Base-by-base conservation (phyloP, 2,113 vertebrate genomes). In the Sapajus apella region DNA sequence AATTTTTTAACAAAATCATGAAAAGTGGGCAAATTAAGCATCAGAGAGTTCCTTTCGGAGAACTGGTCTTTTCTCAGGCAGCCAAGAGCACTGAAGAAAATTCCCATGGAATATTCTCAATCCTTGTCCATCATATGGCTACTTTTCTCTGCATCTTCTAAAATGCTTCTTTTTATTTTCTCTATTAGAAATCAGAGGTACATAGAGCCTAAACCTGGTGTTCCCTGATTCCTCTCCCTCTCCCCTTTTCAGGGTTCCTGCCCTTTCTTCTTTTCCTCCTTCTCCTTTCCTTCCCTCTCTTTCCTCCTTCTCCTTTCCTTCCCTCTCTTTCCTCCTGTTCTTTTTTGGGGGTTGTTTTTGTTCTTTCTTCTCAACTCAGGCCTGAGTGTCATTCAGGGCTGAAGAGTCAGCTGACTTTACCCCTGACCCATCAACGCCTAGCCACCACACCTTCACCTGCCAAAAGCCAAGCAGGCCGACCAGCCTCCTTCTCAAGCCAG, bases 101-200 rank as follows among this genome's bases (percentile, higher is more conserved):
- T 35, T 5, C 25, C 76, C 32, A 17, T 0, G 11, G 61, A 27
- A 0, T 3, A 5, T 2, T 1, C 20, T 20, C 5, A 1, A 4
- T 27, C 47, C 23, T 40, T 25, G 50, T 61, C 43, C 40, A 30
- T 43, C 56, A 16, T 9, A 43, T 12, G 37, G n/a, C 68, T 32
- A n/a, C 32, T 56, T n/a, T 77, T 14, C 45, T 56, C 66, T 20
- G 47, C 14, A 14, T 17, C 43, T 72, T 72, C 61, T 35, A 10
- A 30, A 32, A 64, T 64, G 27, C 27, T 64, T 30, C 61, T 64
- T 64, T 64, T 64, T 5, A 64, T 32, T 64, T 25, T 64, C 61
- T 14, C 27, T 32, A 32, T 64, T 32, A 64, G 61, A 64, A 64
- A 32, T 64, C 27, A 30, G 61, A 64, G 61, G 61, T 14, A 64